Percentiles rank a stretch among this genome's conserved stretches.
These are phyloP conservation scores for Xestia rhomboidea DNA, from an alignment of 2,888 invertebrate species.

Conservation along the genomic window DNA sequence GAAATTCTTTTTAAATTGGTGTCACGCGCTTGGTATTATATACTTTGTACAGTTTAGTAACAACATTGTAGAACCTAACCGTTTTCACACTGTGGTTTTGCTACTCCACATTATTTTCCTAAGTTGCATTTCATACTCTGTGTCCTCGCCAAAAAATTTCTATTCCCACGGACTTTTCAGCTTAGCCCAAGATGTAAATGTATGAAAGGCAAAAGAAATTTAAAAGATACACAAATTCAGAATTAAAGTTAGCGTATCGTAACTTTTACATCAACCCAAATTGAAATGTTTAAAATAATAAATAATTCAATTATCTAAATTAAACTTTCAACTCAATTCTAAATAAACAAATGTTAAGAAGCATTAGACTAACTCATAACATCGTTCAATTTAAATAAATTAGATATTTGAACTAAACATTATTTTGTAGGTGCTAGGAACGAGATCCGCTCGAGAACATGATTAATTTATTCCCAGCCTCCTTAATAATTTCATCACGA, in stretches of 20 bases:
- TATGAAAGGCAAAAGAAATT: neutral
- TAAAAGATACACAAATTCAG: neutral
- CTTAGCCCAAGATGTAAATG: neutral
- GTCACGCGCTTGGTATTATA: constrained; percentile 65
- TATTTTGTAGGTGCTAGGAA: constrained; percentile 55
- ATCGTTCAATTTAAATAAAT: constrained; percentile 49
- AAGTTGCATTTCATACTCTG: constrained; percentile 6
- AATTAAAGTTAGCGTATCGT: neutral
- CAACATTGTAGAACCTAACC: constrained; percentile 35
- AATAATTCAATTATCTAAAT: constrained; percentile 7
- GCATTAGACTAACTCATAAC: constrained; percentile 7
- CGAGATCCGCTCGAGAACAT: constrained; percentile 54
- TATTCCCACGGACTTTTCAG: neutral
- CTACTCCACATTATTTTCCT: constrained; percentile 24
- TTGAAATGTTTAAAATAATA: neutral
- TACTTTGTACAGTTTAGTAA: constrained; percentile 62
- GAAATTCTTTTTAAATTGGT: constrained; percentile 70
- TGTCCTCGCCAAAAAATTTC: neutral
- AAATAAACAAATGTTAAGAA: constrained; percentile 6
- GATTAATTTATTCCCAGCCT: constrained; percentile 65
- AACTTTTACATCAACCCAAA: constrained; percentile 1
- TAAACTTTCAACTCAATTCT: constrained; percentile 16
- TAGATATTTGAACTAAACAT: constrained; percentile 48
- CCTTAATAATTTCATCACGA: constrained; percentile 64
- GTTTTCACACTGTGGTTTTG: constrained; percentile 41